Conservation (phyloP, 1,140 invertebrate genomes). For the Aphelenchoides besseyi region DNA sequence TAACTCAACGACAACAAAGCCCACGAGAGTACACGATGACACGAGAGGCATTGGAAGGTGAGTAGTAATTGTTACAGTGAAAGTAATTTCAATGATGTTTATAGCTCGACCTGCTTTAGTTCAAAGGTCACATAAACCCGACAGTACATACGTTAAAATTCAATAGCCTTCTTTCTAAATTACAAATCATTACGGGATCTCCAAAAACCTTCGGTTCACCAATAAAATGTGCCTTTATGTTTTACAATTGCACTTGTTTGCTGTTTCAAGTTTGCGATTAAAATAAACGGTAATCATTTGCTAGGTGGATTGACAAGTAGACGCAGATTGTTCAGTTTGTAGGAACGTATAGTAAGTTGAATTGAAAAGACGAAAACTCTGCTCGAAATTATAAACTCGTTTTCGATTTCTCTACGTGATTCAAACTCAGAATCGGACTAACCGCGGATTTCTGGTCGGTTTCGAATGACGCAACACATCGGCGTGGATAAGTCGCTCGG, state of each 20-base stretch:
- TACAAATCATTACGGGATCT: not conserved
- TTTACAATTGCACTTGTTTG: not conserved
- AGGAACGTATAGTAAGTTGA: no score
- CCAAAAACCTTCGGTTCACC: not conserved
- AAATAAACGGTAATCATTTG: no score
- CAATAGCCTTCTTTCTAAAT: not conserved
- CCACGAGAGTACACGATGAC: not conserved
- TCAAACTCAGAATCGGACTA: no score
- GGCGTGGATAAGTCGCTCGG: no score
- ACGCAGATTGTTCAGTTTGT: no score
- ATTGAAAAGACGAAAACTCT: no score
- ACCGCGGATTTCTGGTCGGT: no score
- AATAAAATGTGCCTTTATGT: not conserved
- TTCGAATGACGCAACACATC: no score
- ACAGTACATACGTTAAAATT: not conserved
- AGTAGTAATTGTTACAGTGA: not conserved
- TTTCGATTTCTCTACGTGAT: no score
- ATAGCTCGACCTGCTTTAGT: not conserved
- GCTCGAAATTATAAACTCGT: no score
- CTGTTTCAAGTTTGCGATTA: not conserved
- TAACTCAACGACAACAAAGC: not conserved
- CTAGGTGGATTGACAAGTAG: no score
- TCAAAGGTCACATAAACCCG: not conserved
- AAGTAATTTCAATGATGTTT: not conserved
- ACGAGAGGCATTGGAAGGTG: not conserved